A percentile compares a stretch with the other conserved stretches of the same genome.
Conservation (phyloP, 2,113 vertebrate genomes). For the Callospermophilus lateralis region DNA sequence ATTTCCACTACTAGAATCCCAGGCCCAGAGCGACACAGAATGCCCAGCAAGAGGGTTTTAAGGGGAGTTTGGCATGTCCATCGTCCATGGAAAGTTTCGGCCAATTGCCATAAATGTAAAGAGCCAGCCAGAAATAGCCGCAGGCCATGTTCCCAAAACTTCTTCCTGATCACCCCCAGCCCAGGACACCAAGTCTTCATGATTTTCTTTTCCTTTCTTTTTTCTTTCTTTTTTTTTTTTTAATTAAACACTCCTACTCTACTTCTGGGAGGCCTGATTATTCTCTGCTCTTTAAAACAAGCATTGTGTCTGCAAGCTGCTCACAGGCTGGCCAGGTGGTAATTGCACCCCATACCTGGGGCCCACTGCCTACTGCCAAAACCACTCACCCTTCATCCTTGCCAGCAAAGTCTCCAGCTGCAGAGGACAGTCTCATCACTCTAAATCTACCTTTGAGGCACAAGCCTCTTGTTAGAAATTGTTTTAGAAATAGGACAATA, state of each 20-base stretch:
- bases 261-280: neutral
- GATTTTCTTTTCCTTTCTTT: neutral
- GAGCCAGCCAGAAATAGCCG: neutral
- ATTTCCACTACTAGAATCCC: too few relatives aligned
- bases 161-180: neutral
- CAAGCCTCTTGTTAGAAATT: neutral
- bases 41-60: neutral
- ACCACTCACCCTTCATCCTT: neutral
- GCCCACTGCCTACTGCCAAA: neutral
- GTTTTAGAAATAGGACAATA: neutral
- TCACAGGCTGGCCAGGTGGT: neutral
- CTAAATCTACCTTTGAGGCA: neutral
- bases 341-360: neutral
- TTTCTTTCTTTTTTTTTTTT: neutral
- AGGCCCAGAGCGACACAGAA: too few relatives aligned
- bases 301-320: neutral
- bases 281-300: conserved; percentile 6
- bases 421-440: neutral
- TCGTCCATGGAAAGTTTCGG: neutral
- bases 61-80: neutral
- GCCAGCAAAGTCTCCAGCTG: neutral
- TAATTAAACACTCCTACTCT: neutral
- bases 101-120: neutral
- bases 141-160: neutral
- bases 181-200: conserved; percentile 33